Evolutionary conservation across 2,888 invertebrate genomes (phyloP).

Genomic region (Cataglyphis rosenhaueri): DNA sequence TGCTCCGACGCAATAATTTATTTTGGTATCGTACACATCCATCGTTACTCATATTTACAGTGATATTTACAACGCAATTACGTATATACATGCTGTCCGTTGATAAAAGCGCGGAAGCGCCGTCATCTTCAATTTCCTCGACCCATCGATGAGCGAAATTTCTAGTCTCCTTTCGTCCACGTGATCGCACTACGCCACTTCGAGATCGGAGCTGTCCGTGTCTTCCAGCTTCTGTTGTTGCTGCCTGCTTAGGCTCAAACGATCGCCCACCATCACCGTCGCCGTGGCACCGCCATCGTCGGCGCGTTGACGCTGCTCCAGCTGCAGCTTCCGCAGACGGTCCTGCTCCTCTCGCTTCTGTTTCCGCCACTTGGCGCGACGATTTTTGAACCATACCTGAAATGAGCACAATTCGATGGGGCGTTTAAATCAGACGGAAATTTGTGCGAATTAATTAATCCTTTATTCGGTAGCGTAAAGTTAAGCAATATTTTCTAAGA

Average conservation of each 20-base stretch:
- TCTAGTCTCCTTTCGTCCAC: slow-evolving; percentile 19
- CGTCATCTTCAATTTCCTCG: not conserved
- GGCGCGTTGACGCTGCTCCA: slow-evolving; percentile 88
- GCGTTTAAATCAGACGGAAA: not conserved
- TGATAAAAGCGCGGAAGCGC: slow-evolving; percentile 25
- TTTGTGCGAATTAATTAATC: not conserved
- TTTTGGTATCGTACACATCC: slow-evolving; percentile 82
- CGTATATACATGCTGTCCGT: slow-evolving; percentile 66
- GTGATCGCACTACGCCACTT: slow-evolving; percentile 89
- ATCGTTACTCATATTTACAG: slow-evolving; percentile 83
- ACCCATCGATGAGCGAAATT: slow-evolving; percentile 4
- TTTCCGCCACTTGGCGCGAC: slow-evolving; percentile 98
- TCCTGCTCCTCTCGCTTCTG: slow-evolving; percentile 96
- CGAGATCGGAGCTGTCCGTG: slow-evolving; percentile 91
- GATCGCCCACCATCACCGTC: slow-evolving; percentile 77
- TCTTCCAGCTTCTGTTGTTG: slow-evolving; percentile 75
- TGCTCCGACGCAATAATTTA: slow-evolving; percentile 80
- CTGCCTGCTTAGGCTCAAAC: slow-evolving; percentile 77
- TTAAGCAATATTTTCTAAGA: not conserved
- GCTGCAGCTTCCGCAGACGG: slow-evolving; percentile 92
- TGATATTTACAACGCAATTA: slow-evolving; percentile 78
- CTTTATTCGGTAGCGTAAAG: not conserved
- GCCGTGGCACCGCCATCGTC: slow-evolving; percentile 80
- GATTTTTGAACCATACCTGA: slow-evolving; percentile 99
- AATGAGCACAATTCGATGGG: slow-evolving; percentile 71